Evolutionary conservation across 2,113 vertebrate genomes (phyloP).

Genomic region (Corythaixoides concolor): DNA sequence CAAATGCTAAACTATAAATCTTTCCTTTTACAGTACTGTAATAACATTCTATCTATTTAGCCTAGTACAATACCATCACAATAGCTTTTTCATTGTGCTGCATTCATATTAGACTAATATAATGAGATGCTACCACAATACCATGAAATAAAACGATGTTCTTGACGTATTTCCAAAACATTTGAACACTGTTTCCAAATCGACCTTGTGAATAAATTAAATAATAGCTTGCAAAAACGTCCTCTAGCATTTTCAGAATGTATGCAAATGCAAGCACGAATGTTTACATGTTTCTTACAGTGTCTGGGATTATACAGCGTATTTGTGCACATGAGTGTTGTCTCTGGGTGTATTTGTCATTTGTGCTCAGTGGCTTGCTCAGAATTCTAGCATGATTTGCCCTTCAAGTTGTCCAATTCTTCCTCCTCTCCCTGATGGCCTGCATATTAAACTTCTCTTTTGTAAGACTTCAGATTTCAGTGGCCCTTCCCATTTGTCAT

Average conservation of each 20-base stretch:
- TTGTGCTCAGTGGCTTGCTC: conserved; percentile 58
- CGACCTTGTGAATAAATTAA: conserved; percentile 68
- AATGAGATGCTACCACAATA: conserved; percentile 56
- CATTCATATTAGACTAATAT: conserved; percentile 56
- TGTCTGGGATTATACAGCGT: conserved; percentile 55
- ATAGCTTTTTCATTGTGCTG: conserved; percentile 62
- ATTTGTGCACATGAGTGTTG: conserved; percentile 50
- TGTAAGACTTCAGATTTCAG: conserved; percentile 56
- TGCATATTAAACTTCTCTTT: conserved; percentile 70
- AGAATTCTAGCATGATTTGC: conserved; percentile 61
- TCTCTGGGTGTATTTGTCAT: conserved; percentile 63
- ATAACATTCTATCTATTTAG: conserved; percentile 56
- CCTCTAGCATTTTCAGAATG: conserved; percentile 61
- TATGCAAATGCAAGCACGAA: conserved; percentile 63
- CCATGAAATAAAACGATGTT: conserved; percentile 56
- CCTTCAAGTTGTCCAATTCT: conserved; percentile 69
- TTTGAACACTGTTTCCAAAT: conserved; percentile 66
- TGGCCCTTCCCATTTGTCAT: conserved; percentile 60
- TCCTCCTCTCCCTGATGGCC: conserved; percentile 44
- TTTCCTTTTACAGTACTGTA: conserved; percentile 41
- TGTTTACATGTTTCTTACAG: conserved; percentile 71
- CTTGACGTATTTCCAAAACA: conserved; percentile 64
- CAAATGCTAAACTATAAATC: conserved; percentile 51
- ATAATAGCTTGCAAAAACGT: conserved; percentile 63
- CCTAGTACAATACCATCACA: conserved; percentile 51